Conservation (phyloP, 2,797 vertebrate genomes). For the Tokudaia muenninki region DNA sequence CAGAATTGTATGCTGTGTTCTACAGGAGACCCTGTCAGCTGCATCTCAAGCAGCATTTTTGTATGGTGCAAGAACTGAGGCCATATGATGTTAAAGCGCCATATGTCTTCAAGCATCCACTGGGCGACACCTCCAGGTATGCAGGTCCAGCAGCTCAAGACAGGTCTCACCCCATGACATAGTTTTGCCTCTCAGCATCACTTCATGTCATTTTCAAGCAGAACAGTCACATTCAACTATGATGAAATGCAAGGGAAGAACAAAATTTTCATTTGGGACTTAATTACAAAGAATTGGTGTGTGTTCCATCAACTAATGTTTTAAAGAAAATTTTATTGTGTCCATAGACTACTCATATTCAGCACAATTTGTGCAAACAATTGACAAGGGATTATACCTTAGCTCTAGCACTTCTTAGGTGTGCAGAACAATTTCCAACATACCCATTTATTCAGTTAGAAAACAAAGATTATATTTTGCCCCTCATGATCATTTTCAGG, state of each 20-base stretch:
- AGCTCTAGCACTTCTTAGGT: not conserved
- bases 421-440: not conserved
- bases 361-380: not conserved
- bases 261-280: not conserved
- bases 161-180: not conserved
- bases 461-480: not conserved
- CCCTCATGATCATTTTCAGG: not conserved
- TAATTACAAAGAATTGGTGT: not conserved
- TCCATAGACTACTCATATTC: not conserved
- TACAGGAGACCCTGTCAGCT: not conserved
- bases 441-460: not conserved
- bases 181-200: not conserved
- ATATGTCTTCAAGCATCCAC: not conserved
- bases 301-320: not conserved
- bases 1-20: not conserved
- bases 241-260: not conserved
- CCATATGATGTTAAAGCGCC: not conserved
- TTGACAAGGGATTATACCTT: not conserved
- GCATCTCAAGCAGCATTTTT: not conserved
- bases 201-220: not conserved
- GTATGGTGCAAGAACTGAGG: not conserved
- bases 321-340: not conserved
- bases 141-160: not conserved
- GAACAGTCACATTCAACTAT: not conserved
- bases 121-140: not conserved